Evolutionary conservation across 2,797 vertebrate species (phyloP).

Genomic region (Neosilurus mollespiculum): DNA sequence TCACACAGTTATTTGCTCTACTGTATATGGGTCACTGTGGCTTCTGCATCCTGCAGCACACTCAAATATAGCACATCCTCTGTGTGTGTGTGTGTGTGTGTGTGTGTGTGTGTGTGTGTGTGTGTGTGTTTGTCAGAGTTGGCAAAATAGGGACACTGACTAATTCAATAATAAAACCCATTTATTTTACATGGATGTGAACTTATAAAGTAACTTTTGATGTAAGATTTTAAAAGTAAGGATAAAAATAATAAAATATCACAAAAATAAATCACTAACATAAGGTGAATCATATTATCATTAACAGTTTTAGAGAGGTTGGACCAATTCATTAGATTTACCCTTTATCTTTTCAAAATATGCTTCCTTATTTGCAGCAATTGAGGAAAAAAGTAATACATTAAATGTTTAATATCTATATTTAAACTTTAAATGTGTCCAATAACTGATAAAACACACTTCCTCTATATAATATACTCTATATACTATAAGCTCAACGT

Average conservation of each 20-base stretch:
- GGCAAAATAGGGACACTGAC: neutral
- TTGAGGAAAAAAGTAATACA: neutral
- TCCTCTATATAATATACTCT: no score
- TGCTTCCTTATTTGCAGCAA: neutral
- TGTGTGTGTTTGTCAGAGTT: neutral
- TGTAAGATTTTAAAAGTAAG: no score
- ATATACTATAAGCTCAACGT: no score
- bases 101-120: neutral
- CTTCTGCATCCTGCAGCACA: neutral
- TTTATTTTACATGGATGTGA: neutral
- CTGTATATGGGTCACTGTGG: slow-evolving; percentile 18
- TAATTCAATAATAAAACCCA: neutral
- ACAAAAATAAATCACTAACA: neutral
- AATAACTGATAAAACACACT: neutral
- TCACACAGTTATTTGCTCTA: neutral
- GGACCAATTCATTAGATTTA: neutral
- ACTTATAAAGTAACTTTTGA: neutral
- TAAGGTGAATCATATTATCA: neutral
- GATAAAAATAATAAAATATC: neutral
- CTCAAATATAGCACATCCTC: slow-evolving; percentile 6
- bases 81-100: neutral
- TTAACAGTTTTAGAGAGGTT: neutral
- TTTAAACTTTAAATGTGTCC: neutral
- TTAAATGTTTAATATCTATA: no score
- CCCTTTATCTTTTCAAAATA: neutral